Percentiles rank a stretch among this genome's conserved stretches.
Conservation (phyloP, 2,113 vertebrate genomes). For the Suncus etruscus region DNA sequence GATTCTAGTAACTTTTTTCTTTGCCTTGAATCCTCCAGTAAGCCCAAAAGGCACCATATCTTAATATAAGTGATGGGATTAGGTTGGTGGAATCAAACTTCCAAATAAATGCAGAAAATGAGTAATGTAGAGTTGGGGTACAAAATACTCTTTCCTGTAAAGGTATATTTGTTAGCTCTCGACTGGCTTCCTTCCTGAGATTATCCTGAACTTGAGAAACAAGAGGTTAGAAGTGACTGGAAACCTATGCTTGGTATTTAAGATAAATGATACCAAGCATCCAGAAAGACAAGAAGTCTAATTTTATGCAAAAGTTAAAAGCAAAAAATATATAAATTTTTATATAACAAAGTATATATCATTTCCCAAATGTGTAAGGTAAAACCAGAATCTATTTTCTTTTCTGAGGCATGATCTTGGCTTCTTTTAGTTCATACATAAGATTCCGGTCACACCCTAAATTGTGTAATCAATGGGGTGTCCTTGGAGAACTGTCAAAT, state of each 20-base stretch:
- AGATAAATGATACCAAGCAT: neutral
- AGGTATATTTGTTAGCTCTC: fast-evolving
- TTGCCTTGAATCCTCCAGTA: neutral
- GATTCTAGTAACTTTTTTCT: neutral
- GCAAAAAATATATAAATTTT: slow-evolving; percentile 37
- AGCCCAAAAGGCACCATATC: neutral
- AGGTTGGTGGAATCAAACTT: neutral
- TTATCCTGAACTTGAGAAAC: neutral
- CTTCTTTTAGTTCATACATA: slow-evolving; percentile 24
- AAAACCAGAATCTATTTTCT: neutral
- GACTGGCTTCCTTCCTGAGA: neutral
- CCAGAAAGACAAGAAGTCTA: neutral
- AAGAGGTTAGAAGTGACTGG: neutral
- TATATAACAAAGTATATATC: neutral
- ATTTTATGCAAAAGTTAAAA: slow-evolving; percentile 30
- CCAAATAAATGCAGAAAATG: neutral
- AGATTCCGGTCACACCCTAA: neutral
- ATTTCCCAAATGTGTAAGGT: neutral
- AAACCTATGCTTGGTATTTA: neutral
- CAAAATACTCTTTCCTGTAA: neutral
- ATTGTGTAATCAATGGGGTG: too few species aligned
- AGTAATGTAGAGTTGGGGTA: fast-evolving
- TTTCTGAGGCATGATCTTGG: neutral
- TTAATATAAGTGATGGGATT: neutral
- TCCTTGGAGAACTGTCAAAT: neutral